These are phyloP conservation scores for Pelvicachromis taeniatus DNA, from an alignment of 2,113 vertebrate species.

Conservation along the genomic window DNA sequence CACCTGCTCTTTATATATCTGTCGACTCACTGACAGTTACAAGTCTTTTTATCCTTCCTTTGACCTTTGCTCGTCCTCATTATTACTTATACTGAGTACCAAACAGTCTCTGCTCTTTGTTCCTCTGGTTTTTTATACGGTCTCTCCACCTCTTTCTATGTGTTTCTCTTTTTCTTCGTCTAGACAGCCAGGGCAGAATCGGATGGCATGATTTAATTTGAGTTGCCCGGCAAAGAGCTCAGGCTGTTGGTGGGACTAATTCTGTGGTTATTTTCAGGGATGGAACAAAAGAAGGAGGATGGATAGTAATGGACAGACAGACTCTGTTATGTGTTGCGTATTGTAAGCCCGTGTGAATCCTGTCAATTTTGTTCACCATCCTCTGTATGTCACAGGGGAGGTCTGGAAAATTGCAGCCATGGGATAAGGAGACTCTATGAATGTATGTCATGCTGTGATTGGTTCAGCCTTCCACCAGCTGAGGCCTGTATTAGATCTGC, in stretches of 20 bases:
- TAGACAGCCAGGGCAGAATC: constrained; percentile 6
- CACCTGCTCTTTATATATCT: neutral
- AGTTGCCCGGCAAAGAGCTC: neutral
- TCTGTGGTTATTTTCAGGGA: neutral
- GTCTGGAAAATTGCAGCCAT: constrained; percentile 48
- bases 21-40: constrained; percentile 13
- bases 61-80: neutral
- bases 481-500: constrained; percentile 23
- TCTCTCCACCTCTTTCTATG: neutral
- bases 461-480: constrained; percentile 18
- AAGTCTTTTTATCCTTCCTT: constrained; percentile 3
- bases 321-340: neutral
- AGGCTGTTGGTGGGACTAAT: neutral
- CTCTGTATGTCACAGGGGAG: neutral
- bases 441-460: constrained; percentile 48
- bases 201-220: constrained; percentile 31
- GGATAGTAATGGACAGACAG: neutral
- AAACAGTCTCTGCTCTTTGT: neutral
- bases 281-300: neutral
- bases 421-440: constrained; percentile 26
- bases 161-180: neutral
- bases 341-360: neutral
- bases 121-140: neutral
- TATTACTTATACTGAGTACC: neutral
- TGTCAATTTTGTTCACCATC: constrained; percentile 35